phyloP scores from a whole-genome alignment of 2,113 vertebrate genomes.

The Symphodus melops region DNA sequence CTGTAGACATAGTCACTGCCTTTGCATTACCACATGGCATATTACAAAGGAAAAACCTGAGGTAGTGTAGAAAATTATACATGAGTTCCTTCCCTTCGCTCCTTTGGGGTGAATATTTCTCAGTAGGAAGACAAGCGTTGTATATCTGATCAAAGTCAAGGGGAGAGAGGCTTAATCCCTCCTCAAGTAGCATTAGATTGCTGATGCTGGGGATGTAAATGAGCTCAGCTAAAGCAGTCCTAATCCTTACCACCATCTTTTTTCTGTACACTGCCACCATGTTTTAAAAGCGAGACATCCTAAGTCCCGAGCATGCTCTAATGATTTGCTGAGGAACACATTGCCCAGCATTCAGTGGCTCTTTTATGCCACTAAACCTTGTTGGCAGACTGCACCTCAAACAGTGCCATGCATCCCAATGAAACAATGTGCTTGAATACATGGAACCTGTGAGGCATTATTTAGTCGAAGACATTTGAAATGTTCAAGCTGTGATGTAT shows the following conservation, averaged over 20 bases:
- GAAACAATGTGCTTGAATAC: conserved; percentile 35
- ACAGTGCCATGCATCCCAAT: conserved; percentile 25
- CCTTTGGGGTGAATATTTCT: conserved; percentile 72
- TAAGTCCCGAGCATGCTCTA: conserved; percentile 59
- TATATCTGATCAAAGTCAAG: conserved; percentile 81
- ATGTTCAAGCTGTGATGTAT: conserved; percentile 33
- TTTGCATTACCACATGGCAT: conserved; percentile 62
- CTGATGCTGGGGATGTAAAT: conserved; percentile 79
- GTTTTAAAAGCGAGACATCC: conserved; percentile 53
- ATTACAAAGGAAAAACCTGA: conserved; percentile 69
- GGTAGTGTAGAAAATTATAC: conserved; percentile 66
- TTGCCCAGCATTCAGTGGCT: conserved; percentile 40
- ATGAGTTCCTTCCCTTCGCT: conserved; percentile 59
- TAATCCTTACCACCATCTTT: conserved; percentile 74
- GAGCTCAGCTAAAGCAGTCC: conserved; percentile 74
- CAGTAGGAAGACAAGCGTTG: conserved; percentile 77
- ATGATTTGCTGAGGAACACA: conserved; percentile 62
- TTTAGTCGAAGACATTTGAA: conserved; percentile 31
- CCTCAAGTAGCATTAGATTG: conserved; percentile 78
- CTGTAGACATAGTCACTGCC: conserved; percentile 46
- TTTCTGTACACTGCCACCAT: conserved; percentile 42
- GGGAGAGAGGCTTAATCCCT: conserved; percentile 75
- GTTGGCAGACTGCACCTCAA: conserved; percentile 36
- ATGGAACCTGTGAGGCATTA: conserved; percentile 38
- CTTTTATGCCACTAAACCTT: conserved; percentile 44